Conservation (phyloP, 2,113 vertebrate species). For the Thamnophis sirtalis region DNA sequence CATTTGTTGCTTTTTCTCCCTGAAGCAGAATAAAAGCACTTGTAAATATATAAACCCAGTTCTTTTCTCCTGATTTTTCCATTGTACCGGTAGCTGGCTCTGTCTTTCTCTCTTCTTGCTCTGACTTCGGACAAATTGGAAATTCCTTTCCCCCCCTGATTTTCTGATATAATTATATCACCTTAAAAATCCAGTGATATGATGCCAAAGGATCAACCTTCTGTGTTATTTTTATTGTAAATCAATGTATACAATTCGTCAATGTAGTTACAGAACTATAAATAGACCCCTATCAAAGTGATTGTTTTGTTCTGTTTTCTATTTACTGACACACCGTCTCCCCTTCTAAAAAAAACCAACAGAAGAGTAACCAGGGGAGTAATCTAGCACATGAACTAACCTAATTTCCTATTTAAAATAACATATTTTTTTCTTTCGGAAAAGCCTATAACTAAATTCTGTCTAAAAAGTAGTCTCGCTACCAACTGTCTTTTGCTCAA, state of each 20-base stretch:
- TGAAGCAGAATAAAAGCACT: background rate
- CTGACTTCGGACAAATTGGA: background rate
- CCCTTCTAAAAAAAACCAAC: background rate
- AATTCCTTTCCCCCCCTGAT: background rate
- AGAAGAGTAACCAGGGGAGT: background rate
- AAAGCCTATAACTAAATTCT: background rate
- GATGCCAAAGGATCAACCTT: background rate
- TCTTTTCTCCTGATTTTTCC: background rate
- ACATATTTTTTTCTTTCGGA: background rate
- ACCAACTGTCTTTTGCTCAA: background rate
- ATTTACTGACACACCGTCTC: background rate
- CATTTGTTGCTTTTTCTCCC: background rate
- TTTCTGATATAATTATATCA: background rate
- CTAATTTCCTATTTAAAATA: background rate
- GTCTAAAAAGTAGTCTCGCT: background rate
- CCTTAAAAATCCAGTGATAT: background rate
- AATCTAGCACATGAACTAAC: background rate
- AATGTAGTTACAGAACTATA: background rate
- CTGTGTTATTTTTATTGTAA: background rate
- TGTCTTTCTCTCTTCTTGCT: background rate
- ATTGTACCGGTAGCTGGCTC: background rate
- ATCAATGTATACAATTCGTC: background rate
- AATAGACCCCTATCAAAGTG: background rate
- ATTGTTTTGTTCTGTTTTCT: background rate
- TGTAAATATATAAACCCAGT: background rate